These are phyloP conservation scores for Eurypyga helias DNA, from an alignment of 2,113 vertebrate genomes.

Conservation along the genomic window DNA sequence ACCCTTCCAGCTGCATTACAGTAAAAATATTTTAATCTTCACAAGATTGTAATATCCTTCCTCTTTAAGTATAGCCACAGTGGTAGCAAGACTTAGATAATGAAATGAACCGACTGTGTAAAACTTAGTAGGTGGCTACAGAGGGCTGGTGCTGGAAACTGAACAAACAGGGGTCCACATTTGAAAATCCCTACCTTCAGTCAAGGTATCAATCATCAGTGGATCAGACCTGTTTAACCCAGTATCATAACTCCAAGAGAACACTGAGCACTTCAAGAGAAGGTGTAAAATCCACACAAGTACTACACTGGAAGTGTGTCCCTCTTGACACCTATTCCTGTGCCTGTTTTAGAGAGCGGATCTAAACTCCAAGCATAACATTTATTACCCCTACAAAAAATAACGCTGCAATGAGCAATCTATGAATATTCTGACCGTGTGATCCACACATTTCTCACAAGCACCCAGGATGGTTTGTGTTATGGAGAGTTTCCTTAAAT, in stretches of 20 bases:
- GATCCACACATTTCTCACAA: neutral
- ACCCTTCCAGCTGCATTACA: slow-evolving; percentile 54
- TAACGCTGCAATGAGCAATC: neutral
- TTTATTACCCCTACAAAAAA: neutral
- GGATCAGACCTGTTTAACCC: neutral
- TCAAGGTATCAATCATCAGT: neutral
- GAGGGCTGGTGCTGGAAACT: neutral
- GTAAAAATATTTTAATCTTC: slow-evolving; percentile 57
- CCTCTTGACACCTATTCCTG: neutral
- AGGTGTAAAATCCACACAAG: neutral
- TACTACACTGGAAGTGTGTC: neutral
- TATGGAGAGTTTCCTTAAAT: neutral
- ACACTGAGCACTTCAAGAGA: neutral
- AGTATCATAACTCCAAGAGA: neutral
- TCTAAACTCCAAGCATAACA: neutral
- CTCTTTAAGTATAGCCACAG: slow-evolving; percentile 45
- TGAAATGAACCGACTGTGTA: neutral
- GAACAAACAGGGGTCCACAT: neutral
- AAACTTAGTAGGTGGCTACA: neutral
- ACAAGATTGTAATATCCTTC: slow-evolving; percentile 57
- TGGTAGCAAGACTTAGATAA: neutral
- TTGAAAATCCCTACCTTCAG: neutral
- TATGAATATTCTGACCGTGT: neutral
- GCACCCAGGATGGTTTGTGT: neutral
- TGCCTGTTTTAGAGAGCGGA: neutral